Evolutionary conservation across 2,888 invertebrate species (phyloP).

Genomic region (Ferrisia virgata): DNA sequence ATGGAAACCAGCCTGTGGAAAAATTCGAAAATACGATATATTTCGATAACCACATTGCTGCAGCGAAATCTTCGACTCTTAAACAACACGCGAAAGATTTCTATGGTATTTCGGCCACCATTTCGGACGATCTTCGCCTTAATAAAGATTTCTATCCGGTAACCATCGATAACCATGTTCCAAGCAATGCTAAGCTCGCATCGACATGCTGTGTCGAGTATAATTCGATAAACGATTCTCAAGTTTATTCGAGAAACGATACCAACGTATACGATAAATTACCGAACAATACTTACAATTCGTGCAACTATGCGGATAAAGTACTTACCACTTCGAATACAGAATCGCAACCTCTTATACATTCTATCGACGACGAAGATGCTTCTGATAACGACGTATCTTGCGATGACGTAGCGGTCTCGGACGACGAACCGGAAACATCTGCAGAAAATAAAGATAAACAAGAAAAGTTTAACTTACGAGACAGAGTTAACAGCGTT

Average conservation of each 20-base stretch:
- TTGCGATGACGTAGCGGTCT: neutral
- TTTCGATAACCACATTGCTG: too few species aligned
- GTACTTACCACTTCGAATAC: neutral
- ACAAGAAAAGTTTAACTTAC: conserved; percentile 2
- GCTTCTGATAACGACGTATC: neutral
- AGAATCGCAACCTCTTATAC: neutral
- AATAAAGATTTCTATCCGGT: neutral
- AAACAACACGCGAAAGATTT: neutral
- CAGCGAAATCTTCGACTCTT: neutral
- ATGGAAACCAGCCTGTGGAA: neutral
- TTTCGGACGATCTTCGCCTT: neutral
- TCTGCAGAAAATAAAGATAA: neutral
- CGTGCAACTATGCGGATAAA: neutral
- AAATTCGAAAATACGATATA: neutral
- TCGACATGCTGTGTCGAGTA: neutral
- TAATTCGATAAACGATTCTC: neutral
- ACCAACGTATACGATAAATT: neutral
- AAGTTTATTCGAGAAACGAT: neutral
- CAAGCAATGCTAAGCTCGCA: neutral
- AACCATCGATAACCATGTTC: neutral
- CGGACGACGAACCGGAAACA: neutral
- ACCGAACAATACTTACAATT: neutral
- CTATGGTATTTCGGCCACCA: neutral
- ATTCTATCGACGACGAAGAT: neutral
- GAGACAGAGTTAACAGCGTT: conserved; percentile 36